A percentile compares a stretch with the other conserved stretches of the same genome.
phyloP scores from a whole-genome alignment of 2,113 vertebrate species.

The Euleptes europaea region DNA sequence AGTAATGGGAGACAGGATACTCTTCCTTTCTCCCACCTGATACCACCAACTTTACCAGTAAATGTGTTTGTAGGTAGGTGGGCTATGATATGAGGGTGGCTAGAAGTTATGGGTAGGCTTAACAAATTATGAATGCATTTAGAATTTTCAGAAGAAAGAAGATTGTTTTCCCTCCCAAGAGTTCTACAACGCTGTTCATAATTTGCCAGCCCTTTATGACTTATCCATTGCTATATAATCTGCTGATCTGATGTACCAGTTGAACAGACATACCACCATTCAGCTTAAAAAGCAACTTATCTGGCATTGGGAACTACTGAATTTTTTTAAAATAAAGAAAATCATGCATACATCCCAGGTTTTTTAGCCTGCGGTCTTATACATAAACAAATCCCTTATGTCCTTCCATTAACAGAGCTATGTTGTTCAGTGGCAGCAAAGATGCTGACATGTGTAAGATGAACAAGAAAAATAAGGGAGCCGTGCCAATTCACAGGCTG shows the following conservation, averaged over 20 bases:
- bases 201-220: too few relatives aligned
- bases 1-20: too few relatives aligned
- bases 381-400: not conserved
- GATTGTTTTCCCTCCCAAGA: too few relatives aligned
- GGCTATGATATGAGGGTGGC: too few relatives aligned
- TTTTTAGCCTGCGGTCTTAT: not conserved
- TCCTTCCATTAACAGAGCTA: not conserved
- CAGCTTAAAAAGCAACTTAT: not conserved
- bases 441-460: not conserved
- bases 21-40: too few relatives aligned
- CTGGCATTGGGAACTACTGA: not conserved
- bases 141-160: too few relatives aligned
- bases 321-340: not conserved
- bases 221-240: not conserved
- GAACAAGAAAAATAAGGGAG: not conserved
- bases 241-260: too few relatives aligned
- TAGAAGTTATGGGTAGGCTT: too few relatives aligned
- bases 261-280: not conserved
- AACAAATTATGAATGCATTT: too few relatives aligned
- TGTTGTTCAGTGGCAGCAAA: not conserved
- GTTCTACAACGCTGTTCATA: too few relatives aligned
- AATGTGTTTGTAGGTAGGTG: too few relatives aligned
- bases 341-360: not conserved
- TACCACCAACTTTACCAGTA: too few relatives aligned
- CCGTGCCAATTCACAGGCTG: not conserved